phyloP scores from a whole-genome alignment of 2,888 invertebrate species.

The Zaprionus bogoriensis region DNA sequence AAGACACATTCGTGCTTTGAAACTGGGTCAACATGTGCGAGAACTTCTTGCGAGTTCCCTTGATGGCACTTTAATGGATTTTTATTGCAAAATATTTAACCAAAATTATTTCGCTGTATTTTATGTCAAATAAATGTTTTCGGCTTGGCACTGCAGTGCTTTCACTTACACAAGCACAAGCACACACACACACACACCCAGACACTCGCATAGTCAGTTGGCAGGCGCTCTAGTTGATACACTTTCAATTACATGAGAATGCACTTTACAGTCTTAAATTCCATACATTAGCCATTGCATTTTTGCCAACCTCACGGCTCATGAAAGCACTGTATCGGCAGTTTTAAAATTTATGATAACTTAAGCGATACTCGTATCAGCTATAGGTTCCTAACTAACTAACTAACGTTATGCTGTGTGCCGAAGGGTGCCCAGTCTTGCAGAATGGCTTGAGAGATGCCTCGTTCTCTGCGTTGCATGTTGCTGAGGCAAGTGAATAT shows the following conservation, averaged over 20 bases:
- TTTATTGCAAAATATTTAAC: constrained; percentile 53
- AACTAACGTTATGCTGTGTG: no score
- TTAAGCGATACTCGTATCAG: no score
- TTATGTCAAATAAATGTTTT: constrained; percentile 41
- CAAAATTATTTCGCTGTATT: constrained; percentile 51
- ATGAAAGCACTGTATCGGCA: no score
- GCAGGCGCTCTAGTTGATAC: not conserved
- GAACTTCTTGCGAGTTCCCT: constrained; percentile 10
- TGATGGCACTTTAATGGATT: constrained; percentile 45
- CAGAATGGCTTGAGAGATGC: no score
- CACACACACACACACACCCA: not conserved
- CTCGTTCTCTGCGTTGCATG: no score
- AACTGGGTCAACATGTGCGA: constrained; percentile 45
- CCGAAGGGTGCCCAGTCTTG: no score
- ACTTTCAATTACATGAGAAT: constrained; percentile 5
- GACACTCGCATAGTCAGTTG: constrained; percentile 1
- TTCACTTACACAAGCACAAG: constrained; percentile 1
- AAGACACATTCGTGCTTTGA: not conserved
- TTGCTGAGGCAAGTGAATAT: no score
- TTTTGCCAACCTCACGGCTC: no score
- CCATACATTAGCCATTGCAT: not conserved
- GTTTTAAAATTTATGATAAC: no score
- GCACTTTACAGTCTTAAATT: constrained; percentile 6
- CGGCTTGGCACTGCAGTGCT: constrained; percentile 23
- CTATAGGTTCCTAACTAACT: no score